phyloP scores from a whole-genome alignment of 1,140 invertebrate species.

The Agrilus planipennis region DNA sequence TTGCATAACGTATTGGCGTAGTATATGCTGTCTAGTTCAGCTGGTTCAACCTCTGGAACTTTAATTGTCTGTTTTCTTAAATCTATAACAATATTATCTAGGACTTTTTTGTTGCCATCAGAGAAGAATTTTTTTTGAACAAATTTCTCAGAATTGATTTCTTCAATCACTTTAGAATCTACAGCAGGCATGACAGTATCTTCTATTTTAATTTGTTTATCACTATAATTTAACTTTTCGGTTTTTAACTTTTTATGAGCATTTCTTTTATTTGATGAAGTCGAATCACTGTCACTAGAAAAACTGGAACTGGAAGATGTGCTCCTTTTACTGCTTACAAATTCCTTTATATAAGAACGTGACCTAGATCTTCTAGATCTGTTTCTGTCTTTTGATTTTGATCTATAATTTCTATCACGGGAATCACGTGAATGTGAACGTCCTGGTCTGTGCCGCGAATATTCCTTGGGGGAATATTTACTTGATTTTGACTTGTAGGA shows the following conservation, averaged over 20 bases:
- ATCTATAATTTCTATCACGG: not conserved
- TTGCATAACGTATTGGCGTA: too few relatives aligned
- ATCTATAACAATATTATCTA: slow-evolving; percentile 31
- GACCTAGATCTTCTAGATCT: slow-evolving; percentile 21
- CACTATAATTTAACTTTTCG: slow-evolving; percentile 2
- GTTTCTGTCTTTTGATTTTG: slow-evolving; percentile 1
- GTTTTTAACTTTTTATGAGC: not conserved
- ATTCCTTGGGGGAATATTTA: slow-evolving; percentile 16
- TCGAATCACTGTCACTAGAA: not conserved
- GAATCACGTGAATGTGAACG: slow-evolving; percentile 6
- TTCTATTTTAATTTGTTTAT: slow-evolving; percentile 9
- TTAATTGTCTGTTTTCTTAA: slow-evolving; percentile 32
- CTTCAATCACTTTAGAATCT: slow-evolving; percentile 20
- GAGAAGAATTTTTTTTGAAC: slow-evolving; percentile 22
- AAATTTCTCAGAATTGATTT: slow-evolving; percentile 28
- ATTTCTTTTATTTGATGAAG: slow-evolving; percentile 1
- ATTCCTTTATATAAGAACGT: slow-evolving; percentile 15
- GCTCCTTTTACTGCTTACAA: slow-evolving; percentile 7
- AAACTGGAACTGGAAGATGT: slow-evolving; percentile 8
- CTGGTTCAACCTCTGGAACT: slow-evolving; percentile 26
- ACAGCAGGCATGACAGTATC: slow-evolving; percentile 8
- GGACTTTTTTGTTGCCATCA: slow-evolving; percentile 22
- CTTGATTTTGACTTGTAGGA: slow-evolving; percentile 17
- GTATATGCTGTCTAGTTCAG: slow-evolving; percentile 30
- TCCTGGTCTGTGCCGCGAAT: slow-evolving; percentile 13